These are phyloP conservation scores for Rhamnusium bicolor DNA, from an alignment of 2,888 invertebrate species.

Conservation along the genomic window DNA sequence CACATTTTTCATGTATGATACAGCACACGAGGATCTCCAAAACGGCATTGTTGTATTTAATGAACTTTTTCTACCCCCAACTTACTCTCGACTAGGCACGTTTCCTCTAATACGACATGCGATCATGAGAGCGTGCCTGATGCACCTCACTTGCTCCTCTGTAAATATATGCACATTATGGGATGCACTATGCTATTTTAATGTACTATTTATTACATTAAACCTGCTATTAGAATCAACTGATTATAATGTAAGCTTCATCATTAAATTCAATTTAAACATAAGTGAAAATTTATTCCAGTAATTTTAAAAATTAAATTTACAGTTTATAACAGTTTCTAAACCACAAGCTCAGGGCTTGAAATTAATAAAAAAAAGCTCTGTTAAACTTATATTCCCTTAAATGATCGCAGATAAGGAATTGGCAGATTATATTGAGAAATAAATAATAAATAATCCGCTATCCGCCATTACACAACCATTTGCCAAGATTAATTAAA, in stretches of 20 bases:
- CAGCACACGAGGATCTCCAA: not conserved
- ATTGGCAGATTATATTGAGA: too few relatives aligned
- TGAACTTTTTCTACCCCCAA: conserved; percentile 3
- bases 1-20: not conserved
- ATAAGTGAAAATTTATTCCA: not conserved
- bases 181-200: conserved; percentile 5
- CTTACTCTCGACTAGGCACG: conserved; percentile 10
- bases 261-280: conserved; percentile 10
- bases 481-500: too few relatives aligned
- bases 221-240: conserved; percentile 5
- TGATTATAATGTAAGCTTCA: not conserved
- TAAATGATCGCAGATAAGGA: too few relatives aligned
- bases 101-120: conserved; percentile 2
- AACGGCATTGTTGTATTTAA: conserved; percentile 2
- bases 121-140: conserved; percentile 17
- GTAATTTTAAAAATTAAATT: too few relatives aligned
- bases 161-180: conserved; percentile 9
- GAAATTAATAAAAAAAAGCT: too few relatives aligned
- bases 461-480: too few relatives aligned
- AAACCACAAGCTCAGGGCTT: too few relatives aligned
- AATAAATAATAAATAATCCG: too few relatives aligned
- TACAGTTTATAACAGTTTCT: too few relatives aligned
- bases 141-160: conserved; percentile 3
- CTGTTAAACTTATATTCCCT: too few relatives aligned
- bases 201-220: conserved; percentile 3